Conservation (phyloP, 1,140 invertebrate genomes). For the Rhynchophorus ferrugineus region DNA sequence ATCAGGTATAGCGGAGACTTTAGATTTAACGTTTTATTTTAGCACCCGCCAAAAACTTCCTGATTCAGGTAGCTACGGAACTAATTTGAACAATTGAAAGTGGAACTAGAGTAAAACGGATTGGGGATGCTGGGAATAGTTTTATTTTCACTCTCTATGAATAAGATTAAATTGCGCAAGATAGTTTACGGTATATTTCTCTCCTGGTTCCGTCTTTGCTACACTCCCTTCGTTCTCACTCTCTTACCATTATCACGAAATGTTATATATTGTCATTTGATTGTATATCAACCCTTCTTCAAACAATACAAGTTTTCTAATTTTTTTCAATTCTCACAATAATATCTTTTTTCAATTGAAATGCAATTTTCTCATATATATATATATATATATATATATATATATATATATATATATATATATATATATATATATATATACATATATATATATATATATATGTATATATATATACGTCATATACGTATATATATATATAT, state of each 20-base stretch:
- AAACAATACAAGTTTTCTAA: too few species aligned
- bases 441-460: too few species aligned
- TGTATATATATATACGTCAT: too few species aligned
- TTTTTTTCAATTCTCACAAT: too few species aligned
- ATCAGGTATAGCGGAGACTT: conserved; percentile 14
- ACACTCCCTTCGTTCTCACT: background rate
- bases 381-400: too few species aligned
- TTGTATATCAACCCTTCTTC: background rate
- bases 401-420: too few species aligned
- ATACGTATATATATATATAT: too few species aligned
- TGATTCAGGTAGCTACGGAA: conserved; percentile 23
- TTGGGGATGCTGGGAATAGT: conserved; percentile 13
- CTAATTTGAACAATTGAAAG: conserved; percentile 23
- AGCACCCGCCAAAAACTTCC: conserved; percentile 22
- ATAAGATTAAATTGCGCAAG: conserved; percentile 21
- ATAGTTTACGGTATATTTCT: conserved; percentile 1
- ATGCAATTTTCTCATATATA: too few species aligned
- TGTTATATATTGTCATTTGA: background rate
- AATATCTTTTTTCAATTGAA: too few species aligned
- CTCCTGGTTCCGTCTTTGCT: too few species aligned
- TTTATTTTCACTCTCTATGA: conserved; percentile 16
- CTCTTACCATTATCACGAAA: background rate
- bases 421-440: too few species aligned
- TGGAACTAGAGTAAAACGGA: conserved; percentile 17
- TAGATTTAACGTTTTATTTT: conserved; percentile 24